Conservation (phyloP, 2,113 vertebrate genomes). For the Aspidoscelis tigris region DNA sequence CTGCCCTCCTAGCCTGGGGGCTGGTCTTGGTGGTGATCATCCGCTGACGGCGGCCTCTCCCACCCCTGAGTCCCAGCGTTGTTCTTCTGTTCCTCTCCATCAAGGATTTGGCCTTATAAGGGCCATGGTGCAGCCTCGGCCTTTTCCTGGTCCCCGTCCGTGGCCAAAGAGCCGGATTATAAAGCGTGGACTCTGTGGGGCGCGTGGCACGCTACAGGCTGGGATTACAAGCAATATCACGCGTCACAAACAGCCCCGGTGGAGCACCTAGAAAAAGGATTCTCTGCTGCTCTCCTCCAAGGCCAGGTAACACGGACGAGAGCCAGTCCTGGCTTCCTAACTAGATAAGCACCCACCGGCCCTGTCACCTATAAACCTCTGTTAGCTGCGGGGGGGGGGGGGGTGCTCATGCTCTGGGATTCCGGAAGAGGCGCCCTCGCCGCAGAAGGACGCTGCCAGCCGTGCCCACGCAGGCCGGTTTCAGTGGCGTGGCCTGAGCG, state of each 20-base stretch:
- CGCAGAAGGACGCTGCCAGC: slow-evolving; percentile 48
- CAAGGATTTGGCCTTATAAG: slow-evolving; percentile 69
- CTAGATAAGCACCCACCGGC: slow-evolving; percentile 40
- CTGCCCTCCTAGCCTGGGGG: slow-evolving; percentile 71
- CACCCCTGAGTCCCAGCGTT: slow-evolving; percentile 78
- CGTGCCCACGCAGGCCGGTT: slow-evolving; percentile 67
- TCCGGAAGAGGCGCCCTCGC: neutral
- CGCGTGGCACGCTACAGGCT: slow-evolving; percentile 45
- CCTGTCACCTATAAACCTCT: slow-evolving; percentile 55
- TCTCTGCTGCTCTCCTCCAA: slow-evolving; percentile 53
- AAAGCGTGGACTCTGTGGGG: slow-evolving; percentile 65
- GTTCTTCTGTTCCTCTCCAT: slow-evolving; percentile 70
- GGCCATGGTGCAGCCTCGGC: slow-evolving; percentile 63
- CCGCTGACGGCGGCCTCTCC: slow-evolving; percentile 68
- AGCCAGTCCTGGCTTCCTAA: slow-evolving; percentile 37
- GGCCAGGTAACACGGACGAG: slow-evolving; percentile 37
- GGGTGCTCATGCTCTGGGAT: neutral
- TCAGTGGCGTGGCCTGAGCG: neutral
- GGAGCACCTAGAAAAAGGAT: slow-evolving; percentile 59
- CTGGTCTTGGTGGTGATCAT: slow-evolving; percentile 80
- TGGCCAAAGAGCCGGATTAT: slow-evolving; percentile 60
- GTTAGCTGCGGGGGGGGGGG: slow-evolving; percentile 54
- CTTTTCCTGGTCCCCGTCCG: slow-evolving; percentile 57
- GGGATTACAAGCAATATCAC: slow-evolving; percentile 61
- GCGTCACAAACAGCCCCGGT: slow-evolving; percentile 61